These are phyloP conservation scores for Watsonalla binaria DNA, from an alignment of 2,888 invertebrate genomes.

Conservation along the genomic window DNA sequence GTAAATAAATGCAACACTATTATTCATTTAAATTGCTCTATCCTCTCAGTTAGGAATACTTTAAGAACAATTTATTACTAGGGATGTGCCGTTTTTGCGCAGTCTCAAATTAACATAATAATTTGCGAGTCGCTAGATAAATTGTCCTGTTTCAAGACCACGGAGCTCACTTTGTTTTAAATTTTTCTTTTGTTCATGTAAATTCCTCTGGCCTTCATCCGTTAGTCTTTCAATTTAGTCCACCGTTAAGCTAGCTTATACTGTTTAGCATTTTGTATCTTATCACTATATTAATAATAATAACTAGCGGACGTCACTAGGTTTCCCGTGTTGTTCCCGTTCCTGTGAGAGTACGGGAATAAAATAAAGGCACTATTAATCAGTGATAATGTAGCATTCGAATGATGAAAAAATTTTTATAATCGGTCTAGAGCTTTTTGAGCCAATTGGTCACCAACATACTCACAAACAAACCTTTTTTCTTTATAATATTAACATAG, in stretches of 20 bases:
- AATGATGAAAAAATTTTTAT: too few species aligned
- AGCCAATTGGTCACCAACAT: too few species aligned
- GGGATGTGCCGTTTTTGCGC: constrained; percentile 26
- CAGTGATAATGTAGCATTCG: too few species aligned
- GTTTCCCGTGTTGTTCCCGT: too few species aligned
- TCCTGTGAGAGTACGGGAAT: too few species aligned
- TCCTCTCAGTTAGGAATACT: background rate
- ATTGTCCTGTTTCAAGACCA: constrained; percentile 9
- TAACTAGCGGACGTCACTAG: too few species aligned
- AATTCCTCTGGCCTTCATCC: background rate
- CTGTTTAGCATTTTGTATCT: background rate
- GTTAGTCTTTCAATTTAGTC: too few species aligned
- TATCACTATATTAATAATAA: background rate
- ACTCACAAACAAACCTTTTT: too few species aligned
- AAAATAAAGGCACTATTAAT: too few species aligned
- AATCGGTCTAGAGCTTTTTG: too few species aligned
- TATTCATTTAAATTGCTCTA: background rate
- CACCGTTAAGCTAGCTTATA: too few species aligned
- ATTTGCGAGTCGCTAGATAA: constrained; percentile 23
- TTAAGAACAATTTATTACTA: constrained; percentile 28
- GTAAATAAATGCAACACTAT: background rate
- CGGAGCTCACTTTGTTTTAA: background rate
- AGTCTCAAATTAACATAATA: constrained; percentile 34
- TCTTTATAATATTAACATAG: too few species aligned
- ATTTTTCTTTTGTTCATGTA: background rate